Base-by-base conservation (phyloP, 2,888 invertebrate genomes). In the Pinctada fucata region DNA sequence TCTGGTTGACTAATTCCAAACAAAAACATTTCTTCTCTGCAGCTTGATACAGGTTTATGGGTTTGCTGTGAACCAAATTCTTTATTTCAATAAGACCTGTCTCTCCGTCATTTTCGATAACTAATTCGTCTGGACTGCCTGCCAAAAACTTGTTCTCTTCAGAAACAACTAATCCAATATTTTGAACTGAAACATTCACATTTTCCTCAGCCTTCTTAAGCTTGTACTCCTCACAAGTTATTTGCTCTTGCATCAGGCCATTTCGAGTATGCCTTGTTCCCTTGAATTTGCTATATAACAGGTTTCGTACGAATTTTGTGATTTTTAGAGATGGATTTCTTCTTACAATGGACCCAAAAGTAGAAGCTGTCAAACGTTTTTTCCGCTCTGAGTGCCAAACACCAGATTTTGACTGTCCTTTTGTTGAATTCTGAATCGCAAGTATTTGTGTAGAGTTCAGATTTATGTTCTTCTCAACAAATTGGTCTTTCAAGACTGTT, bases 341-440 rank as follows among this genome's bases (percentile, higher is more conserved):
- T 66, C 31, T 66, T 5, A 66, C 16, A n/a, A 66, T 66, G 13
- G 16, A 31, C 4, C 66, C 66, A 66, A 66, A 66, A n/a, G 5
- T 66, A n/a, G 66, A 66, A 66, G 66, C 66, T 66, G 16, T 66
- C 5, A 66, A 10, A 10, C 13, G 66, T 66, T 52, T 52, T 52
- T 52, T 66, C 31, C 66, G 6, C n/a, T 66, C 66, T n/a, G 16
- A n/a, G 16, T 66, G 66, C 66, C 66, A 66, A 66, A 66, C 66
- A 10, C n/a, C n/a, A 66, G 16, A 66, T n/a, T n/a, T 5, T 10
- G 66, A 66, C 4, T 66, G 66, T 66, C 4, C 13, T n/a, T 66
- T 5, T 66, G 66, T 66, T 10, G 66, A 10, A 6, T n/a, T 66
- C n/a, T 66, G 4, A n/a, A 66, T 66, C 4, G 66, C 66, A 5